A percentile compares a stretch with the other conserved stretches of the same genome.
Evolutionary conservation across 2,113 vertebrate species (phyloP).

Genomic region (Microtus montanus): DNA sequence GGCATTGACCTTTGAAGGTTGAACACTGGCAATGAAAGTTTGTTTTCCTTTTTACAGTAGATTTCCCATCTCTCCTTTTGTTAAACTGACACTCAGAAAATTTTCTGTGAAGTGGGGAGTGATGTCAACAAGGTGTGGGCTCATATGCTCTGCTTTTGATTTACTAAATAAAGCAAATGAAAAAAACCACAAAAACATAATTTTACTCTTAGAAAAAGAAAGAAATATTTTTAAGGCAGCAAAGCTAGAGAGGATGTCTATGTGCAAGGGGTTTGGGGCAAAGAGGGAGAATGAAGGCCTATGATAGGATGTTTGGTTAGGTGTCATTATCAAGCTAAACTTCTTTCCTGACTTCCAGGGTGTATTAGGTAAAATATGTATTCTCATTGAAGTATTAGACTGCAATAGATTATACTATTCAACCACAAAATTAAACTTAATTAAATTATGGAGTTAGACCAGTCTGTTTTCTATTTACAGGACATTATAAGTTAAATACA

Average conservation of each 20-base stretch:
- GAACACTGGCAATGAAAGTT: not conserved
- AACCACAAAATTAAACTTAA: not conserved
- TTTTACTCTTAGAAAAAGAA: constrained; percentile 20
- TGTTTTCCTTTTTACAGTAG: not conserved
- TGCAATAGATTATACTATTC: not conserved
- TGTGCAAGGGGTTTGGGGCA: not conserved
- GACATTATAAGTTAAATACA: not conserved
- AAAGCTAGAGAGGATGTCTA: not conserved
- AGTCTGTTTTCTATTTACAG: not conserved
- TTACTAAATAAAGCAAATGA: not conserved
- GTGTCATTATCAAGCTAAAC: not conserved
- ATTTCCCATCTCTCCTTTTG: not conserved
- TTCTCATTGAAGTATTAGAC: not conserved
- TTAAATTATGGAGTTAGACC: not conserved
- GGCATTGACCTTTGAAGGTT: not conserved
- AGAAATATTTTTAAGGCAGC: constrained; percentile 10
- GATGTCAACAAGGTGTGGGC: not conserved
- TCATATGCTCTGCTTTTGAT: not conserved
- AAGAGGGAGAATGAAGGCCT: not conserved
- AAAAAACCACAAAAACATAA: not conserved
- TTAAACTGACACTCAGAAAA: not conserved
- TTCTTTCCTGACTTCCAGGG: not conserved
- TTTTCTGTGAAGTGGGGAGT: not conserved
- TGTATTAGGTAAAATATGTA: not conserved
- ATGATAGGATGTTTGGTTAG: not conserved